These are phyloP conservation scores for Aegypius monachus DNA, from an alignment of 2,113 vertebrate species.

Conservation along the genomic window DNA sequence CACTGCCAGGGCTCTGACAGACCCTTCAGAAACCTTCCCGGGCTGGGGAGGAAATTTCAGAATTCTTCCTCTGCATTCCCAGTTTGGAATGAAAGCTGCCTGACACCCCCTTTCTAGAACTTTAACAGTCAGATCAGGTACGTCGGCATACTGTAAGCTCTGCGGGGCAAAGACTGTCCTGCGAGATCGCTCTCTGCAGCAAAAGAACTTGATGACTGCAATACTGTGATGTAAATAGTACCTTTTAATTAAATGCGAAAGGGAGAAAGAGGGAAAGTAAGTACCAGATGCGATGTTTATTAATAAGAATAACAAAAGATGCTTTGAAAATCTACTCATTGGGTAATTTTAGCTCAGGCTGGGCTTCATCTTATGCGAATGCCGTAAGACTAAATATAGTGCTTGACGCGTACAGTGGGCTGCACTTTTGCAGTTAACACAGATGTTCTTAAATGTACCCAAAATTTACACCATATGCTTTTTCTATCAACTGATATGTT, in stretches of 20 bases:
- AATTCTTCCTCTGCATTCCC: neutral
- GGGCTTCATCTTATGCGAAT: neutral
- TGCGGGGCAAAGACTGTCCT: neutral
- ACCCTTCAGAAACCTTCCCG: neutral
- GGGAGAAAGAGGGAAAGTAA: neutral
- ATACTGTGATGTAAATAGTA: accelerated
- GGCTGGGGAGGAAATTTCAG: too few relatives aligned
- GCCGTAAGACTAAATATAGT: slow-evolving; percentile 1
- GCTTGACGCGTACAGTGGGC: neutral
- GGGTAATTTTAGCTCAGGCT: slow-evolving; percentile 36
- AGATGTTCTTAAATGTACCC: neutral
- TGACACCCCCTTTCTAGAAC: neutral
- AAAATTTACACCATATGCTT: neutral
- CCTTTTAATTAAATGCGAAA: neutral
- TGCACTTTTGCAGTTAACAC: neutral
- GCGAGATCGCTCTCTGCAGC: accelerated
- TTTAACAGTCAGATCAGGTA: neutral
- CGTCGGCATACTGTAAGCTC: accelerated
- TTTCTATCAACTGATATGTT: neutral
- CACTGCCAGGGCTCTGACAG: accelerated
- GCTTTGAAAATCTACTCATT: slow-evolving; percentile 32
- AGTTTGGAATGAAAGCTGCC: accelerated
- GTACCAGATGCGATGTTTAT: slow-evolving; percentile 15
- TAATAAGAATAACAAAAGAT: slow-evolving; percentile 23
- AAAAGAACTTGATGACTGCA: accelerated